phyloP scores from a whole-genome alignment of 2,113 vertebrate species.

The Seriola aureovittata region DNA sequence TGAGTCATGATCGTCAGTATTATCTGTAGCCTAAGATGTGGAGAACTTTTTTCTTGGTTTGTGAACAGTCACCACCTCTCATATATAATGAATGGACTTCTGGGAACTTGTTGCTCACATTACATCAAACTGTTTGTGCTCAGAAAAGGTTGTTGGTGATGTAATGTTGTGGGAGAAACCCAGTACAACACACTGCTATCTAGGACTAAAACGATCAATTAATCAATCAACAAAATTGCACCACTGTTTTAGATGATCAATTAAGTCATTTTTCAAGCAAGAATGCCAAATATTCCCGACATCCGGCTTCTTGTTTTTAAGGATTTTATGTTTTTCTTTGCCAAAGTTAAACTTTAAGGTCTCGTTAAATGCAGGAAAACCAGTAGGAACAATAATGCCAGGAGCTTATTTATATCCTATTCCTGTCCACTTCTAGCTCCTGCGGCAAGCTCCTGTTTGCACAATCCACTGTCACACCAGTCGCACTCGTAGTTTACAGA shows the following conservation, averaged over 20 bases:
- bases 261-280: background rate
- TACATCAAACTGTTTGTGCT: conserved; percentile 24
- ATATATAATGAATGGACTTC: conserved; percentile 57
- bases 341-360: background rate
- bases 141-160: conserved; percentile 18
- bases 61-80: conserved; percentile 31
- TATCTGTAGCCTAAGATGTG: conserved; percentile 5
- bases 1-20: background rate
- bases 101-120: conserved; percentile 56
- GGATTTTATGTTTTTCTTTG: background rate
- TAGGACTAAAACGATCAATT: background rate
- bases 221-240: background rate
- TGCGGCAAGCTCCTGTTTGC: too few species aligned
- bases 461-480: too few species aligned
- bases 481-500: too few species aligned
- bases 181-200: background rate
- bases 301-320: background rate
- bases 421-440: too few species aligned
- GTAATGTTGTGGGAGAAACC: conserved; percentile 20
- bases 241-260: background rate
- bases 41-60: conserved; percentile 9
- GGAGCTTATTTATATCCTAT: too few species aligned
- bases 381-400: background rate
- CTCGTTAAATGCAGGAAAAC: background rate
- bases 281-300: background rate